Conservation (phyloP, 2,113 vertebrate species). For the Erinaceus europaeus region DNA sequence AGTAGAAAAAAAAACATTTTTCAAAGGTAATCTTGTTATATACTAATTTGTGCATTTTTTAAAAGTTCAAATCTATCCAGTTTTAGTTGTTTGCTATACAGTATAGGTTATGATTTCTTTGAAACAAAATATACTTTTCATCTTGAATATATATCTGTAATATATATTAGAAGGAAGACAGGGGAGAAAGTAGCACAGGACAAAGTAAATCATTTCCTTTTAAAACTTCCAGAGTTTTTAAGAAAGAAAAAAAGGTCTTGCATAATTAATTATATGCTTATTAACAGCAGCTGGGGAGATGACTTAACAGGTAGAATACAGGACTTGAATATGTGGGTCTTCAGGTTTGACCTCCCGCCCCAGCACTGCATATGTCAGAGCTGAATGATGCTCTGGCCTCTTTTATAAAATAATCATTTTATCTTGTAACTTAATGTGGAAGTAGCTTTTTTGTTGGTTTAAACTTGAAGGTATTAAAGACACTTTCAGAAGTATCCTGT, state of each 20-base stretch:
- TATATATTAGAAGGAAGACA: neutral
- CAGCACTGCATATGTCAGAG: no score
- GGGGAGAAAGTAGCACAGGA: neutral
- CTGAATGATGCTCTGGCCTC: no score
- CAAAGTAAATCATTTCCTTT: slow-evolving; percentile 20
- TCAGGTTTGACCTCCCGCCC: no score
- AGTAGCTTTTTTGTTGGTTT: neutral
- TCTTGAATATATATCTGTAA: neutral
- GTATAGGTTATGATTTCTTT: slow-evolving; percentile 1
- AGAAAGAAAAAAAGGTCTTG: no score
- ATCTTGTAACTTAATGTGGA: slow-evolving; percentile 4
- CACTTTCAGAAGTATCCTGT: slow-evolving; percentile 33
- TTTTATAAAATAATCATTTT: no score
- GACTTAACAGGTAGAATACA: no score
- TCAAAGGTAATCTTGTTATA: slow-evolving; percentile 36
- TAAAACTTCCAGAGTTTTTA: neutral
- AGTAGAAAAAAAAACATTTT: slow-evolving; percentile 28
- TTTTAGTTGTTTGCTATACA: neutral
- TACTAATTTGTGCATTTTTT: neutral
- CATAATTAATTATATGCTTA: neutral
- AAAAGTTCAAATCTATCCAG: slow-evolving; percentile 1
- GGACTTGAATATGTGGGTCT: no score
- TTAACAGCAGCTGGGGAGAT: no score
- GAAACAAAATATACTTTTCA: slow-evolving; percentile 18
- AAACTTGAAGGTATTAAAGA: slow-evolving; percentile 34